Evolutionary conservation across 2,888 invertebrate species (phyloP), one percentile per base, ranked within the genome.

Genomic region (Rhagium mordax): DNA sequence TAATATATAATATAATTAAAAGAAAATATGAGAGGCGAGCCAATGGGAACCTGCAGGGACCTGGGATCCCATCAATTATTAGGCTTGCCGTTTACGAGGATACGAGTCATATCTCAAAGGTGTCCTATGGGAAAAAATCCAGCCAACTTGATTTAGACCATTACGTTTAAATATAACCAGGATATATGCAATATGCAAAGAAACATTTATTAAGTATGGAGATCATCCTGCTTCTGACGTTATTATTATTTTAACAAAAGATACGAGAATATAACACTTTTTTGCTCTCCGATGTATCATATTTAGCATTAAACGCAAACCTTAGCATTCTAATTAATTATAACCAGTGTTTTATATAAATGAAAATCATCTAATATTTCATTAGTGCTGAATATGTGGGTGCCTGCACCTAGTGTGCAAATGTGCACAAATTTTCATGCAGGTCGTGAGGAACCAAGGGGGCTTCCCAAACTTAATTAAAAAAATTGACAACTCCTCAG

Each of bases 341-440:
- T 41, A 1, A 13, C n/a, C 5, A 3, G 24, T 47, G 18, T 51
- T 51, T 20, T 51, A 1, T 51, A 13, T 16, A 51, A 18, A 18
- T 2, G 2, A 20, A 51, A 18, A 18, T 51, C 8, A 10, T n/a
- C 41, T 18, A 13, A 10, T 16, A 33, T 33, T 33, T 33, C 13
- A 27, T 15, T 24, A 55, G 55, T 59, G 59, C 16, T 59, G 15
- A 59, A 33, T 13, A 10, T 41, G 2, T 20, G 16, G 15, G 41
- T 47, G 61, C 47, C 24, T 47, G 67, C 67, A 67, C 57, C 41
- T 55, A 67, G 53, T n/a, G 67, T 67, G 67, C 67, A 8, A 16
- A 10, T 41, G 24, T 57, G 47, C 41, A 10, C 15, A 57, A 67
- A 47, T 21, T 24, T n/a, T 15, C 67, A 67, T 67, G 67, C 67